phyloP scores from a whole-genome alignment of 2,888 invertebrate species.

The Carterocephalus palaemon region DNA sequence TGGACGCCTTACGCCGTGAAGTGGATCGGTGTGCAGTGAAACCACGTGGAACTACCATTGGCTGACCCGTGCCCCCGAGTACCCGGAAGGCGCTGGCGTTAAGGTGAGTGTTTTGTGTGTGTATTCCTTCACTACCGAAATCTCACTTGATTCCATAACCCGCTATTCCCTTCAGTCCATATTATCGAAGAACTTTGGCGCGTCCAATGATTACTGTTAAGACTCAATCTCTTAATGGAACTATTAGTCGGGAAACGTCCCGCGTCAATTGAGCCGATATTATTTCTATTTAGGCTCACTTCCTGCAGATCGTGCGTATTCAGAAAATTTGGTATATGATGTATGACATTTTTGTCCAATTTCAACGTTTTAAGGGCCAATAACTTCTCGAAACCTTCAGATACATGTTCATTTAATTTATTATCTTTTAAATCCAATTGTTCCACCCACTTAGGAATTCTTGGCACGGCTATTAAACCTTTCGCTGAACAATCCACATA shows the following conservation, averaged over 20 bases:
- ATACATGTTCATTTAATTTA: constrained; percentile 63
- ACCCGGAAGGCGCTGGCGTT: too few relatives aligned
- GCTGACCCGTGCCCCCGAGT: too few relatives aligned
- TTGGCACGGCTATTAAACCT: constrained; percentile 84
- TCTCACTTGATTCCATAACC: too few relatives aligned
- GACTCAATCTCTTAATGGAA: constrained; percentile 59
- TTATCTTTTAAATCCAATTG: constrained; percentile 82
- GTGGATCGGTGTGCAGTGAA: too few relatives aligned
- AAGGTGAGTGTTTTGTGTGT: too few relatives aligned
- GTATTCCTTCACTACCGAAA: too few relatives aligned
- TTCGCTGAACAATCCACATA: constrained; percentile 87
- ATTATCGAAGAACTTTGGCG: too few relatives aligned
- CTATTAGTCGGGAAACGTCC: constrained; percentile 80
- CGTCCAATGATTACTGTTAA: constrained; percentile 82
- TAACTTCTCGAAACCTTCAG: constrained; percentile 56
- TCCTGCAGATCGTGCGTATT: constrained; percentile 74
- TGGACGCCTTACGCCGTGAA: too few relatives aligned
- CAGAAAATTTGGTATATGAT: constrained; percentile 76
- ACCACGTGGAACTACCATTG: too few relatives aligned
- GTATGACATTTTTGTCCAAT: constrained; percentile 78
- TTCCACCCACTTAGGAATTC: constrained; percentile 87
- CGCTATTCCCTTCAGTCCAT: too few relatives aligned
- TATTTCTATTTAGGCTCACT: constrained; percentile 82
- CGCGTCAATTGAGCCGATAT: constrained; percentile 74
- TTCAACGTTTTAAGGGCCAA: constrained; percentile 61